These are phyloP conservation scores for Sebastes melanostomus DNA, from an alignment of 2,797 vertebrate species.

Conservation along the genomic window DNA sequence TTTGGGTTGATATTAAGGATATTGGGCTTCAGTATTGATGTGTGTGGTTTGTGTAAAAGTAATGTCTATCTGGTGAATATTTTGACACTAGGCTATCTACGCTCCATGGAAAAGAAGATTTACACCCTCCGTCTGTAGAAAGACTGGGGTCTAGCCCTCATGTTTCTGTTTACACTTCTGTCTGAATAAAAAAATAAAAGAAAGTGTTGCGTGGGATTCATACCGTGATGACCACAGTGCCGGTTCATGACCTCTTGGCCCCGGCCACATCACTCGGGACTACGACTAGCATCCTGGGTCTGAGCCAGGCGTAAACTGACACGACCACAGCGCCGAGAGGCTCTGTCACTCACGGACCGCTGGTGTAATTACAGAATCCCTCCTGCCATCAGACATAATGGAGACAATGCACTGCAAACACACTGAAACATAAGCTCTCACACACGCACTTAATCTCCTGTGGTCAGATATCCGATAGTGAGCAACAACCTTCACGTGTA, in stretches of 20 bases:
- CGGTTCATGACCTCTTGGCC: slow-evolving; percentile 26
- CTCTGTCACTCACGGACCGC: slow-evolving; percentile 36
- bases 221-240: not conserved
- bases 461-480: slow-evolving; percentile 5
- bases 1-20: not conserved
- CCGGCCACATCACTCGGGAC: not conserved
- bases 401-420: not conserved
- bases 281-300: slow-evolving; percentile 12
- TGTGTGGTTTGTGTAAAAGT: not conserved
- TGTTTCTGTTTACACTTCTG: not conserved
- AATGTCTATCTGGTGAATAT: not conserved
- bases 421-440: not conserved
- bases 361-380: slow-evolving; percentile 73
- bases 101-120: not conserved
- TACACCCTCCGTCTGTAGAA: not conserved
- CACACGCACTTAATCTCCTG: not conserved
- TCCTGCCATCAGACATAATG: slow-evolving; percentile 11
- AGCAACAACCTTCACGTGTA: slow-evolving; percentile 8
- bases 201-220: not conserved
- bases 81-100: not conserved
- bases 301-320: slow-evolving; percentile 52
- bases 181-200: not conserved
- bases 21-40: not conserved
- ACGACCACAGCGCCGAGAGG: slow-evolving; percentile 25
- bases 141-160: not conserved